Percentiles rank a stretch among this genome's conserved stretches.
These are phyloP conservation scores for Aramus guarauna DNA, from an alignment of 2,113 vertebrate species.

Conservation along the genomic window DNA sequence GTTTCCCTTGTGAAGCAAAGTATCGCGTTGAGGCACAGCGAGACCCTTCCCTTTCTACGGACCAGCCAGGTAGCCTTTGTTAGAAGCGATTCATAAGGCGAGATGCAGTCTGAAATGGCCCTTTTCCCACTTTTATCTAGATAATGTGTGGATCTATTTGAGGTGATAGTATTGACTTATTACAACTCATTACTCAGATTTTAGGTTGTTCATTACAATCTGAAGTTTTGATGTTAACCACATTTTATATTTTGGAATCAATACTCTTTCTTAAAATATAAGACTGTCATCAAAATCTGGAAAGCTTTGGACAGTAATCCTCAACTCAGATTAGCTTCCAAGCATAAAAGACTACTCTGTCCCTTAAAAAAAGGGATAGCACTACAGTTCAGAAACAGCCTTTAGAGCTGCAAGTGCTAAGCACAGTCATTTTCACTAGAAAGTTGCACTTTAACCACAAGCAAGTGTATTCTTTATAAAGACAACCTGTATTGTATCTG, in stretches of 20 bases:
- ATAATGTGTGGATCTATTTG: background rate
- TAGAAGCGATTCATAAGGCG: background rate
- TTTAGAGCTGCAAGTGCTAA: background rate
- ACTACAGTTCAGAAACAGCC: background rate
- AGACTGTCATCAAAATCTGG: background rate
- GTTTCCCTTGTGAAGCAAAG: background rate
- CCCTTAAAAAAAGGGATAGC: background rate
- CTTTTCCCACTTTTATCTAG: background rate
- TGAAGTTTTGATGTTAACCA: background rate
- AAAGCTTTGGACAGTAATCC: background rate
- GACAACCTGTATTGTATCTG: background rate
- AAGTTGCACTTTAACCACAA: background rate
- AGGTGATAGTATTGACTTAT: background rate
- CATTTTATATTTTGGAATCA: background rate
- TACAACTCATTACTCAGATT: background rate
- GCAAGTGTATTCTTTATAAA: background rate
- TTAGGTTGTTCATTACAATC: background rate
- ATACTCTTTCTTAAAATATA: background rate
- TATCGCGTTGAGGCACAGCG: background rate
- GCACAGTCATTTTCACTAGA: background rate
- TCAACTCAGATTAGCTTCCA: background rate
- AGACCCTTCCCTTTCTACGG: background rate
- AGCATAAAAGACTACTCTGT: background rate
- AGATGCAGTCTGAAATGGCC: background rate
- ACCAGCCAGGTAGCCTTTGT: background rate